These are phyloP conservation scores for Neodon shergylaensis DNA, from an alignment of 2,113 vertebrate genomes.

Conservation along the genomic window DNA sequence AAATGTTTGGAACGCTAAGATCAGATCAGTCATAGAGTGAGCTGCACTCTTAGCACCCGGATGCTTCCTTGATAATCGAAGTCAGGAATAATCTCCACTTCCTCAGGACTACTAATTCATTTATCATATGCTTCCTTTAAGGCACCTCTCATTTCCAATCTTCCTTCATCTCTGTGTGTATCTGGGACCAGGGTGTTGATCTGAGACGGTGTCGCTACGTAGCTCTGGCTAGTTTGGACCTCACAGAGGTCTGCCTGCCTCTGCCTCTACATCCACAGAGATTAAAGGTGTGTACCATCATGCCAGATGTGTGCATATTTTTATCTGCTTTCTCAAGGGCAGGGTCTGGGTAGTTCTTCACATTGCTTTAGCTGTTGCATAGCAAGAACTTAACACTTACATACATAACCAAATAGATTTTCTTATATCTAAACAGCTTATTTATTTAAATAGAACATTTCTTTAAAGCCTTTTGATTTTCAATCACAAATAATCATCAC, in stretches of 20 bases:
- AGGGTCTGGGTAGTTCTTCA: background rate
- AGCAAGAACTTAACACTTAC: background rate
- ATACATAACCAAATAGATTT: background rate
- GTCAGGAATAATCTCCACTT: background rate
- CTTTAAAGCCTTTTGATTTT: constrained; percentile 56
- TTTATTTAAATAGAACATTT: constrained; percentile 55
- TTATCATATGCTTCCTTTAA: background rate
- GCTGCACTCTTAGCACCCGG: background rate
- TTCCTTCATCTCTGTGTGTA: background rate
- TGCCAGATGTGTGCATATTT: background rate
- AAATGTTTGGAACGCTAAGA: background rate
- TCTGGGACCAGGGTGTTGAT: no score
- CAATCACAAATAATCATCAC: constrained; percentile 44
- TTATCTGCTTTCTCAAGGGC: background rate
- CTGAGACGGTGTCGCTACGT: background rate
- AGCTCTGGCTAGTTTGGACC: background rate
- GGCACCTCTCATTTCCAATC: background rate
- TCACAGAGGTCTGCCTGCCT: background rate
- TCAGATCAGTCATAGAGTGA: background rate
- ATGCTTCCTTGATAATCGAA: constrained; percentile 43
- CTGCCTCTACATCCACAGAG: background rate
- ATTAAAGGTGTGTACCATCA: background rate
- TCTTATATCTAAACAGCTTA: constrained; percentile 36
- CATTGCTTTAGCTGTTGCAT: background rate
- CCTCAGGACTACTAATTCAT: background rate